Conservation (phyloP, 2,113 vertebrate genomes). For the Campylomormyrus numenius region DNA sequence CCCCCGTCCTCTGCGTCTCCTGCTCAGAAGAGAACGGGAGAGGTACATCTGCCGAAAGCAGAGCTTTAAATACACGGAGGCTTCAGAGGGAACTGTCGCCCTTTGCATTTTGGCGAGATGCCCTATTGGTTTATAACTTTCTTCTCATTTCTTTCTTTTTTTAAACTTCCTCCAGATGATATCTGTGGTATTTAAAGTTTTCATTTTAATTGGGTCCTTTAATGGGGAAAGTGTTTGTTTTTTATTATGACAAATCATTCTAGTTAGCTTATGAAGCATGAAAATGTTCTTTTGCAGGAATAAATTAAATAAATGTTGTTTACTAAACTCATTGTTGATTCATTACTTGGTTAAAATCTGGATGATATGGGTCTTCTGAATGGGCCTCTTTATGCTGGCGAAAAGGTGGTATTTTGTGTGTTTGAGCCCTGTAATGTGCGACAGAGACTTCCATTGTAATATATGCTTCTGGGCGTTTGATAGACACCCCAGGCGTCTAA, state of each 20-base stretch:
- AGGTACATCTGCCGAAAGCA: not conserved
- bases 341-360: not conserved
- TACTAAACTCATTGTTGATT: not conserved
- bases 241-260: not conserved
- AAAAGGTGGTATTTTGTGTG: not conserved
- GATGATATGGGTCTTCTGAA: not conserved
- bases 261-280: not conserved
- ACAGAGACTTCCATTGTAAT: not conserved
- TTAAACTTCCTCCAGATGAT: not conserved
- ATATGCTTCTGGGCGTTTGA: not conserved
- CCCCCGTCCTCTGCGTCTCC: not conserved
- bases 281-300: not conserved
- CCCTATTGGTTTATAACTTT: not conserved
- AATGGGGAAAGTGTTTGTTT: not conserved
- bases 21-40: not conserved
- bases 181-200: not conserved
- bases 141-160: not conserved
- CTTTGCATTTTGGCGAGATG: not conserved
- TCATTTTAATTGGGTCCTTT: not conserved
- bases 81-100: not conserved
- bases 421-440: not conserved
- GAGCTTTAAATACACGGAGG: not conserved
- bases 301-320: not conserved
- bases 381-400: not conserved
- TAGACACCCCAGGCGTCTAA: not conserved